Evolutionary conservation across 92 coral and sea anemone species (phyloP).

Genomic region (Porites cylindrica): DNA sequence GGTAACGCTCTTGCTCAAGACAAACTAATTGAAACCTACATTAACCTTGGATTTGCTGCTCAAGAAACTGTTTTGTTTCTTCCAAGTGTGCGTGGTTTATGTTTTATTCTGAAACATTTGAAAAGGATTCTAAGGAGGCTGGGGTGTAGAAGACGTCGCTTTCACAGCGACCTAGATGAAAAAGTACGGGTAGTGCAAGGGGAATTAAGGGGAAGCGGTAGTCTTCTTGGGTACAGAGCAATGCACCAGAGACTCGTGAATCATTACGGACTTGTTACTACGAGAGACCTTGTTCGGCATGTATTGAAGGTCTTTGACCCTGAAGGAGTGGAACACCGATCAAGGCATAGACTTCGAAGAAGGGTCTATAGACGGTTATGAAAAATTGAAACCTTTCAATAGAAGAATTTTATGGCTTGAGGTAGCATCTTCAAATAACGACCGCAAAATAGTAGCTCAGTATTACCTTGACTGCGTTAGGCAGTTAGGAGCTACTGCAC

Average conservation of each 20-base stretch:
- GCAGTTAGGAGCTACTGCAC: constrained; percentile 48
- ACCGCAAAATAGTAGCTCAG: constrained; percentile 29
- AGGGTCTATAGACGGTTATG: constrained; percentile 40
- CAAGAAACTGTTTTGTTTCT: constrained; percentile 46
- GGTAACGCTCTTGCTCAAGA: constrained; percentile 13
- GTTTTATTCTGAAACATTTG: constrained; percentile 38
- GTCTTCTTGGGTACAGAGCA: constrained; percentile 59
- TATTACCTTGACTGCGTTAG: constrained; percentile 40
- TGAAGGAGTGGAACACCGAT: constrained; percentile 54
- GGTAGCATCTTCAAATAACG: constrained; percentile 41
- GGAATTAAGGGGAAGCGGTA: constrained; percentile 64
- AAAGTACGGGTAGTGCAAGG: constrained; percentile 26
- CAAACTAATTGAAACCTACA: constrained; percentile 40
- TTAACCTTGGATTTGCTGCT: constrained; percentile 28
- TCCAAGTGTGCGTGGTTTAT: constrained; percentile 46
- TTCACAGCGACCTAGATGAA: constrained; percentile 21
- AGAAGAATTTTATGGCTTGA: constrained; percentile 47
- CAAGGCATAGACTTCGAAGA: constrained; percentile 32
- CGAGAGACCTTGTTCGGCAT: constrained; percentile 51
- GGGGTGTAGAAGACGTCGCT: constrained; percentile 43
- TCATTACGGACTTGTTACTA: constrained; percentile 35
- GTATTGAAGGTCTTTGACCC: constrained; percentile 44
- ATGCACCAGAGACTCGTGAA: constrained; percentile 59
- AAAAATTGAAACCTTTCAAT: constrained; percentile 53
- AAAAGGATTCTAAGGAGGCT: constrained; percentile 46